Percentiles rank a stretch among this genome's conserved stretches.
Evolutionary conservation across 35 echinoderm and acorn worm species (phyloP).

Genomic region (Chiridota heheva): DNA sequence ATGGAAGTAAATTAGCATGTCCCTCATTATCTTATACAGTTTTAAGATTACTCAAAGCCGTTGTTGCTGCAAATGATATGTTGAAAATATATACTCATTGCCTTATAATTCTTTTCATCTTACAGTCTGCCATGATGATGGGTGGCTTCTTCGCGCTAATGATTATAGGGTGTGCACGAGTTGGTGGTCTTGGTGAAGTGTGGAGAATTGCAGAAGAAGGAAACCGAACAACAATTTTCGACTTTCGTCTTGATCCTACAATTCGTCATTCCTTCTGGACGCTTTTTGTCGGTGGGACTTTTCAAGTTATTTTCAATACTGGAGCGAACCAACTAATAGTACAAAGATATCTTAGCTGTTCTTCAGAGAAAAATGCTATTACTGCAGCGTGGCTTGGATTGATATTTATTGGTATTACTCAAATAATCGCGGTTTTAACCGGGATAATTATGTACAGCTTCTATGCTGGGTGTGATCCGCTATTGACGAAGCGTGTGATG

Average conservation of each 20-base stretch:
- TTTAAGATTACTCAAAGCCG: no score
- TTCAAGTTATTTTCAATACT: slow-evolving; percentile 42
- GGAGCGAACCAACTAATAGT: slow-evolving; percentile 32
- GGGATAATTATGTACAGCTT: slow-evolving; percentile 44
- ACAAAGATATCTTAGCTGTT: slow-evolving; percentile 36
- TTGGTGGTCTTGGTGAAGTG: slow-evolving; percentile 32
- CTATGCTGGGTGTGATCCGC: slow-evolving; percentile 39
- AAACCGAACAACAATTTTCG: slow-evolving; percentile 26
- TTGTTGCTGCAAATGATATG: no score
- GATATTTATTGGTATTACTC: slow-evolving; percentile 10
- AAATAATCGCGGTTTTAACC: slow-evolving; percentile 30
- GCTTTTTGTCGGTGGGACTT: slow-evolving; percentile 28
- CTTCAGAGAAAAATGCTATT: slow-evolving; percentile 22
- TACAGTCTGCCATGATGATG: slow-evolving; percentile 29
- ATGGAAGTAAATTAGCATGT: no score
- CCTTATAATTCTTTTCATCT: neutral
- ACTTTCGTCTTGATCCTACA: slow-evolving; percentile 38
- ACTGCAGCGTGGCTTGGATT: slow-evolving; percentile 31
- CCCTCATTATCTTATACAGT: no score
- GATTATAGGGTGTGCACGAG: slow-evolving; percentile 3
- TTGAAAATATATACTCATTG: no score
- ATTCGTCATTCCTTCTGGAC: slow-evolving; percentile 33
- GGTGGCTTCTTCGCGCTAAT: slow-evolving; percentile 36
- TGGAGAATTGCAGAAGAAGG: slow-evolving; percentile 21
- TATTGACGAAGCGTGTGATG: neutral